phyloP scores from a whole-genome alignment of 2,113 vertebrate species.

The Tonatia bakeri region DNA sequence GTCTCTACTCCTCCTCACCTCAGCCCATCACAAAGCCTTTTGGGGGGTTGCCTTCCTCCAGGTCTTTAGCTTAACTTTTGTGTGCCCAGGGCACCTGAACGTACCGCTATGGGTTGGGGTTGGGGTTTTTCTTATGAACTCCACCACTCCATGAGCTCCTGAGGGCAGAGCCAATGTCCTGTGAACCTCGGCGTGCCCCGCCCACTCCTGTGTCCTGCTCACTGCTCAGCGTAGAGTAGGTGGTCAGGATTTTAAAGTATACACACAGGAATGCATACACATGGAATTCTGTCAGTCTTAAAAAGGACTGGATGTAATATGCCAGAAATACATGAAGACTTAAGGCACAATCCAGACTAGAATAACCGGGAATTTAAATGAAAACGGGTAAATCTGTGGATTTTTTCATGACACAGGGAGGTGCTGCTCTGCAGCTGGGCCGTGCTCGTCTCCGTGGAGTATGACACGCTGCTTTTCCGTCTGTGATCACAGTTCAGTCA shows the following conservation, averaged over 20 bases:
- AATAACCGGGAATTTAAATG: constrained; percentile 11
- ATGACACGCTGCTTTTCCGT: neutral
- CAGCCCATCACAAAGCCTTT: neutral
- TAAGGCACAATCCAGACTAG: neutral
- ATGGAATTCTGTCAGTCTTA: neutral
- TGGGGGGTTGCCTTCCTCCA: neutral
- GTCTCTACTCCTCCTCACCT: neutral
- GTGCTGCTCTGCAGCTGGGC: fast-evolving
- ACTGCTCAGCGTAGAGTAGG: neutral
- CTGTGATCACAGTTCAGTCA: neutral
- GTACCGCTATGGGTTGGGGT: neutral
- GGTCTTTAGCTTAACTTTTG: neutral
- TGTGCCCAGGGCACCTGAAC: neutral
- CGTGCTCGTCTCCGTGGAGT: neutral
- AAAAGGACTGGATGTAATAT: neutral
- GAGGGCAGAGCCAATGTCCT: neutral
- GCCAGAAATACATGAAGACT: neutral
- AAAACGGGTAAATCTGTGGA: neutral
- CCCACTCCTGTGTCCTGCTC: neutral
- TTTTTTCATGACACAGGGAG: neutral
- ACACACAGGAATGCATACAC: neutral
- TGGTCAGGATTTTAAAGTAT: neutral
- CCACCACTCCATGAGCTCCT: neutral
- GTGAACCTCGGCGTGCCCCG: neutral
- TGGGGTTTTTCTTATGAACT: neutral